These are phyloP conservation scores for Bolinopsis microptera DNA, from an alignment of 37 sponge, comb jelly and placozoan species.

Conservation along the genomic window DNA sequence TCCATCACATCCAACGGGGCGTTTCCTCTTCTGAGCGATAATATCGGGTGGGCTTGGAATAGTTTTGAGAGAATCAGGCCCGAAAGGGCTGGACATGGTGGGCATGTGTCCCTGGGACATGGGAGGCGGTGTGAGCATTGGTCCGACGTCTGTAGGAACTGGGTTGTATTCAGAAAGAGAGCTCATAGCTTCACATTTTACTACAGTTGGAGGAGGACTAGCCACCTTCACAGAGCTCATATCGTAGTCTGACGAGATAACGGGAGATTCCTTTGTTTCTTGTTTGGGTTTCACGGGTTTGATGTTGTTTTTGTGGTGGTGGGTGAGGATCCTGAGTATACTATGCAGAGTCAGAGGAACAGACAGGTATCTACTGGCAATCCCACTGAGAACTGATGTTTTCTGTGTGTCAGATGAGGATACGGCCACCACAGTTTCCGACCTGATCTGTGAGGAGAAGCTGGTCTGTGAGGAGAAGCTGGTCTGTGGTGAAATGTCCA, in stretches of 20 bases:
- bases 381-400: neutral
- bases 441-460: neutral
- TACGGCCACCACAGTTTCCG: neutral
- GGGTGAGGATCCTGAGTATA: neutral
- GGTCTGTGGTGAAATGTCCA: neutral
- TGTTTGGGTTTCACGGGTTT: neutral
- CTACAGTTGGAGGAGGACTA: neutral
- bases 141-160: neutral
- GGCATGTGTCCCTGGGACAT: slow-evolving; percentile 36
- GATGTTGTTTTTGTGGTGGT: slow-evolving; percentile 28
- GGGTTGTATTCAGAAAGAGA: neutral
- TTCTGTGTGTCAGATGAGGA: neutral
- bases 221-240: neutral
- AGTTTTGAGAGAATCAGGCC: neutral
- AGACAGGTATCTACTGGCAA: neutral
- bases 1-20: neutral
- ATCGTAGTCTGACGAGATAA: neutral
- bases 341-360: slow-evolving; percentile 30
- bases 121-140: slow-evolving; percentile 49
- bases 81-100: slow-evolving; percentile 32
- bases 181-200: neutral
- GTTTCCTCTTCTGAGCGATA: slow-evolving; percentile 55
- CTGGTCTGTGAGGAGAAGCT: neutral
- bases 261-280: neutral
- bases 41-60: slow-evolving; percentile 59